A percentile compares a stretch with the other conserved stretches of the same genome.
These are phyloP conservation scores for Podiceps cristatus DNA, from an alignment of 2,113 vertebrate species.

Conservation along the genomic window DNA sequence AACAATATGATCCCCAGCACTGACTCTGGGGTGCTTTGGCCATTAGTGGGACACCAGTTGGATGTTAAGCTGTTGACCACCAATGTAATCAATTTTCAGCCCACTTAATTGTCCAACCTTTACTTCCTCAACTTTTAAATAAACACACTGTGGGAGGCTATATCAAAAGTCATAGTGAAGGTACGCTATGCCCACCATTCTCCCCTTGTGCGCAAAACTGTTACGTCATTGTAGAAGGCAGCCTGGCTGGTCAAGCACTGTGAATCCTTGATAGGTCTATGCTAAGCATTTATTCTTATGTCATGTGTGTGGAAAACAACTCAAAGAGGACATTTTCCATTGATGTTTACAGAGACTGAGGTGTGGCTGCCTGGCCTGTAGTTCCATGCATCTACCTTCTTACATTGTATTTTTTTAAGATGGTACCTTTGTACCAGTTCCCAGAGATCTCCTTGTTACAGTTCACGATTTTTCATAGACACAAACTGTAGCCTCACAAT, in stretches of 20 bases:
- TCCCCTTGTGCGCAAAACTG: not conserved
- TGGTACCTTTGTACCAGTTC: not conserved
- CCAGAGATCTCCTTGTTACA: not conserved
- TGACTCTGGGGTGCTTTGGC: not conserved
- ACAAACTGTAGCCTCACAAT: not conserved
- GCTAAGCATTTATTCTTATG: not conserved
- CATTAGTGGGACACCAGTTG: not conserved
- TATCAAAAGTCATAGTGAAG: not conserved
- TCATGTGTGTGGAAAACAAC: not conserved
- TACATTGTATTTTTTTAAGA: not conserved
- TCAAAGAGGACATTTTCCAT: not conserved
- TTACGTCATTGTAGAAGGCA: not conserved
- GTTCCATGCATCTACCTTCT: not conserved
- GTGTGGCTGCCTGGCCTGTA: not conserved
- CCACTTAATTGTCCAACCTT: not conserved
- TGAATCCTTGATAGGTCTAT: not conserved
- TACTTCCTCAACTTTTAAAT: not conserved
- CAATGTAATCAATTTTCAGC: not conserved
- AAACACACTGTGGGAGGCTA: not conserved
- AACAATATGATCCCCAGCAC: not conserved
- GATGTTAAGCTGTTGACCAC: not conserved
- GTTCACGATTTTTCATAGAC: not conserved
- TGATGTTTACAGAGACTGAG: not conserved
- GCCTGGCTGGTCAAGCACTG: not conserved
- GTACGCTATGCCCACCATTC: rapidly evolving